Percentiles rank a stretch among this genome's conserved stretches.
Conservation (phyloP, 2,888 invertebrate genomes). For the Drosophila affinis region DNA sequence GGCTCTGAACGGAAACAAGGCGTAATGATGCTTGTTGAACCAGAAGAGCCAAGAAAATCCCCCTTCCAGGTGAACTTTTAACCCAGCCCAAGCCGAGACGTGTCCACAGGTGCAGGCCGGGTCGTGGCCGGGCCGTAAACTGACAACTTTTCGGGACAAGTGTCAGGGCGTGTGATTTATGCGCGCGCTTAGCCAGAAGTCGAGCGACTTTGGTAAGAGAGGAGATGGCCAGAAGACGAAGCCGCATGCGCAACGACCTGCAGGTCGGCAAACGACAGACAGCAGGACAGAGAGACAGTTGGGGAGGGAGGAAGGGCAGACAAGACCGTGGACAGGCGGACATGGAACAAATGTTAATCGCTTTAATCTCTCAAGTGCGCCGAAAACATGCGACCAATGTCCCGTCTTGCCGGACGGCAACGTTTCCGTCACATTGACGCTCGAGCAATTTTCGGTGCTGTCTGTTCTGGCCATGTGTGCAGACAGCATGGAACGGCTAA, state of each 20-base stretch:
- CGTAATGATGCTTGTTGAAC: slow-evolving; percentile 75
- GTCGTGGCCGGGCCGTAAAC: slow-evolving; percentile 60
- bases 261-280: slow-evolving; percentile 30
- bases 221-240: slow-evolving; percentile 19
- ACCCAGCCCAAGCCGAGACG: slow-evolving; percentile 43
- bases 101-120: slow-evolving; percentile 62
- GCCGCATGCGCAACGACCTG: slow-evolving; percentile 77
- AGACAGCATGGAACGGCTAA: slow-evolving; percentile 59
- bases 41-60: slow-evolving; percentile 26
- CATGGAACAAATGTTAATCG: slow-evolving; percentile 78
- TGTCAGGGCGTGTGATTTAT: slow-evolving; percentile 75
- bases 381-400: slow-evolving; percentile 76
- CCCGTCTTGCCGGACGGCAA: slow-evolving; percentile 53
- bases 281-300: slow-evolving; percentile 8
- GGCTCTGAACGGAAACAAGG: slow-evolving; percentile 65
- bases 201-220: slow-evolving; percentile 57
- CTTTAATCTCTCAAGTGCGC: slow-evolving; percentile 79
- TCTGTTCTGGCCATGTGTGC: slow-evolving; percentile 56
- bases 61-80: slow-evolving; percentile 64
- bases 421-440: slow-evolving; percentile 77
- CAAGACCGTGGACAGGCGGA: slow-evolving; percentile 38
- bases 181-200: slow-evolving; percentile 72
- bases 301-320: slow-evolving; percentile 7
- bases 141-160: slow-evolving; percentile 75
- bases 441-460: slow-evolving; percentile 61